A percentile compares a stretch with the other conserved stretches of the same genome.
phyloP scores from a whole-genome alignment of 2,113 vertebrate genomes.

The Agapornis roseicollis region DNA sequence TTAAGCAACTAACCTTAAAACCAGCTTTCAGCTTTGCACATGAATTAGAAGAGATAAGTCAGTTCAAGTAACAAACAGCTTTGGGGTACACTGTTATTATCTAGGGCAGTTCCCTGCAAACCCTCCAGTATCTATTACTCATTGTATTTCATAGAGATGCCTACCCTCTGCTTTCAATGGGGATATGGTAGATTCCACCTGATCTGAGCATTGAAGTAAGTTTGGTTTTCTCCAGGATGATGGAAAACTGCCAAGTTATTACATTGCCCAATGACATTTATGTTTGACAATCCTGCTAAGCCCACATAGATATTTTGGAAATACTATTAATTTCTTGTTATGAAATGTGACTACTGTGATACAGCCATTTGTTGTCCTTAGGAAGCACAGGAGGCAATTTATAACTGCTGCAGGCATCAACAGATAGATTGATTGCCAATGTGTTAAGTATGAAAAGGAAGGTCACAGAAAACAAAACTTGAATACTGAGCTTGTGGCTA shows the following conservation, averaged over 20 bases:
- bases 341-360: neutral
- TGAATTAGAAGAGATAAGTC: neutral
- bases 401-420: neutral
- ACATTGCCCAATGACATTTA: neutral
- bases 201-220: neutral
- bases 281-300: neutral
- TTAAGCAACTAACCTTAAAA: conserved; percentile 7
- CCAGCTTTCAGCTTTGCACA: neutral
- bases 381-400: neutral
- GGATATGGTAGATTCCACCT: neutral
- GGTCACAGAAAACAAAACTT: neutral
- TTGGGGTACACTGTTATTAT: neutral
- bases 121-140: neutral
- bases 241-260: neutral
- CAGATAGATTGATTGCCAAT: neutral
- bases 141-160: neutral
- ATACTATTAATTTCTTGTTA: neutral
- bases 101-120: neutral
- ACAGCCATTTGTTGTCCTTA: neutral
- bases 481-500: neutral
- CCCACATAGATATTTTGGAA: neutral
- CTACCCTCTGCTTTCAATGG: neutral
- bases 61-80: neutral
- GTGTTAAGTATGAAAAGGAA: neutral
- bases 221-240: neutral